phyloP scores from a whole-genome alignment of 2,888 invertebrate genomes.

The Micoletzkya japonica region DNA sequence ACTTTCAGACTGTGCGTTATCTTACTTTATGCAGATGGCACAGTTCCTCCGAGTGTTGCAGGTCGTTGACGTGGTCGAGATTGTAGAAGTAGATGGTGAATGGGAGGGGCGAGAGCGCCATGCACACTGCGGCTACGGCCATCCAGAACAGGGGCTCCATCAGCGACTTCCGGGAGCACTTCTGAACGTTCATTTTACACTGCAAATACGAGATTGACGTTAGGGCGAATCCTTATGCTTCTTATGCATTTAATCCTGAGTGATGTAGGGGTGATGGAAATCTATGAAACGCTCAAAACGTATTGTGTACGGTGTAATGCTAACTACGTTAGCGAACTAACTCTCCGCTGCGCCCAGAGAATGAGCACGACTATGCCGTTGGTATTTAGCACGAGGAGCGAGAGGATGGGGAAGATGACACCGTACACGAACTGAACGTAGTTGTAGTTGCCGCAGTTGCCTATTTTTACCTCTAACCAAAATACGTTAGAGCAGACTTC shows the following conservation, averaged over 20 bases:
- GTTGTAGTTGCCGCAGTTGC: constrained; percentile 11
- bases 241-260: too few species aligned
- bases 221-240: too few species aligned
- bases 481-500: too few species aligned
- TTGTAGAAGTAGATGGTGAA: constrained; percentile 52
- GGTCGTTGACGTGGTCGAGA: constrained; percentile 39
- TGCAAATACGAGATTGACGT: too few species aligned
- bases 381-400: constrained; percentile 39
- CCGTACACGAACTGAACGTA: constrained; percentile 36
- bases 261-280: too few species aligned
- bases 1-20: neutral
- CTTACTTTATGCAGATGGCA: constrained; percentile 45
- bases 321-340: constrained; percentile 18
- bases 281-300: too few species aligned
- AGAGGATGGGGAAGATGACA: constrained; percentile 38
- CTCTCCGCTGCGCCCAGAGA: constrained; percentile 43
- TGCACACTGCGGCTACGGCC: constrained; percentile 45
- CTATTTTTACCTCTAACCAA: too few species aligned
- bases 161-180: too few species aligned
- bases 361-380: constrained; percentile 45
- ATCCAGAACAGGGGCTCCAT: constrained; percentile 49
- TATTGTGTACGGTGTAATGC: neutral
- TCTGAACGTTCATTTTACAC: too few species aligned
- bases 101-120: constrained; percentile 48
- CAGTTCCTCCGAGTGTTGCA: constrained; percentile 39